A percentile compares a stretch with the other conserved stretches of the same genome.
Evolutionary conservation across 2,113 vertebrate genomes (phyloP).

Genomic region (Prietella phreatophila): DNA sequence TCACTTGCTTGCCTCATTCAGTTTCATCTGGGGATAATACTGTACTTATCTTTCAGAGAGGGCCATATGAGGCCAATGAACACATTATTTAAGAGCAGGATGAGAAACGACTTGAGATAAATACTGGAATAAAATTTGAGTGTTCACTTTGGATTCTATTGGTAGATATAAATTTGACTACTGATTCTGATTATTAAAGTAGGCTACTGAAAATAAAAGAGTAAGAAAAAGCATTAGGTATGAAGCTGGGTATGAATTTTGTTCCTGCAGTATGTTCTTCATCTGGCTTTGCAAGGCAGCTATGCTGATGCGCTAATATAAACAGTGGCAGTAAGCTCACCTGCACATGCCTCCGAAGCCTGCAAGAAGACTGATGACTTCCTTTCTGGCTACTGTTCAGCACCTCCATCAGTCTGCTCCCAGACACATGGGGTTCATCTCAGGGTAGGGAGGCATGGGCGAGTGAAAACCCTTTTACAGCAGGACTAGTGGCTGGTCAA

Average conservation of each 20-base stretch:
- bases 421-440: conserved; percentile 47
- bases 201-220: neutral
- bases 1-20: neutral
- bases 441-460: conserved; percentile 26
- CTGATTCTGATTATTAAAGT: neutral
- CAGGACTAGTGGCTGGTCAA: conserved; percentile 33
- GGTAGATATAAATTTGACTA: neutral
- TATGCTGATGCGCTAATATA: conserved; percentile 54
- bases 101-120: neutral
- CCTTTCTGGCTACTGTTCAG: conserved; percentile 59
- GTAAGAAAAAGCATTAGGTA: neutral
- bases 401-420: conserved; percentile 49
- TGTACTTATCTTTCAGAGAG: neutral
- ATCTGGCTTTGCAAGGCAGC: conserved; percentile 62
- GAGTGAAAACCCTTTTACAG: conserved; percentile 13
- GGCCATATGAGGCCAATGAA: neutral
- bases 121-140: neutral
- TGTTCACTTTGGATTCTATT: neutral
- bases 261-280: conserved; percentile 38
- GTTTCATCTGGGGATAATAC: neutral
- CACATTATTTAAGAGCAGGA: neutral
- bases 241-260: conserved; percentile 42
- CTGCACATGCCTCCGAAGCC: conserved; percentile 55
- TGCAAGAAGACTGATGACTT: conserved; percentile 61
- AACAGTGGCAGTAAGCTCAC: conserved; percentile 60